Base-by-base conservation (phyloP, 1,140 invertebrate genomes). In the Himalopsyche phryganea region DNA sequence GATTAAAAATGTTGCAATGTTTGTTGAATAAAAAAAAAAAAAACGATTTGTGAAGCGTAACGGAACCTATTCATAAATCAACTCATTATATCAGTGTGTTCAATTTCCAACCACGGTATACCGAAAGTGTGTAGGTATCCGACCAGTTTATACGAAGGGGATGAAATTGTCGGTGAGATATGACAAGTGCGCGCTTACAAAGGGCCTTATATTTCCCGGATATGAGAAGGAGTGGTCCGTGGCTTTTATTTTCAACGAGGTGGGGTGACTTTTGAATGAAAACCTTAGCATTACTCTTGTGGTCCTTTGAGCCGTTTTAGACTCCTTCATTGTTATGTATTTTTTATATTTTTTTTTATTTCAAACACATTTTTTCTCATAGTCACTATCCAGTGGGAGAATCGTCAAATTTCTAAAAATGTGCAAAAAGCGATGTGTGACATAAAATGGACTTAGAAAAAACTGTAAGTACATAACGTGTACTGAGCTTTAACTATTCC, bases 161-260 rank as follows among this genome's bases (percentile, higher is more conserved):
- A 44, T 41, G 38, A 44, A 52, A 52, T 52, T 11, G 38, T 42
- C 13, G 10, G 17, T 52, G 41, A 45, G 10, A 45, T 53, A 53
- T 35, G 41, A 44, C 40, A 53, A 53, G 41, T 53, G 50, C 13
- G 18, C 20, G 41, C 32, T 53, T 18, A 53, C 41, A 53, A 53
- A 17, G 17, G 50, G 7, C 14, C 23, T 28, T 28, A 28, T 28
- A 28, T 28, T 28, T 28, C 11, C 50, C 50, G 50, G 50, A 53
- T 53, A 53, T 28, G 50, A 53, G 50, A 13, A n/a, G 11, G 38
- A 15, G 38, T 40, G 38, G 28, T 33, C 18, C 50, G 38, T 28
- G 11, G 13, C 35, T 15, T 38, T 38, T 50, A 50, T 50, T 18
- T 7, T 36, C 47, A 1, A 17, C 14, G 13, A 14, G 20, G 13